Conservation (phyloP, 2,113 vertebrate species). For the Crotalus viridis region DNA sequence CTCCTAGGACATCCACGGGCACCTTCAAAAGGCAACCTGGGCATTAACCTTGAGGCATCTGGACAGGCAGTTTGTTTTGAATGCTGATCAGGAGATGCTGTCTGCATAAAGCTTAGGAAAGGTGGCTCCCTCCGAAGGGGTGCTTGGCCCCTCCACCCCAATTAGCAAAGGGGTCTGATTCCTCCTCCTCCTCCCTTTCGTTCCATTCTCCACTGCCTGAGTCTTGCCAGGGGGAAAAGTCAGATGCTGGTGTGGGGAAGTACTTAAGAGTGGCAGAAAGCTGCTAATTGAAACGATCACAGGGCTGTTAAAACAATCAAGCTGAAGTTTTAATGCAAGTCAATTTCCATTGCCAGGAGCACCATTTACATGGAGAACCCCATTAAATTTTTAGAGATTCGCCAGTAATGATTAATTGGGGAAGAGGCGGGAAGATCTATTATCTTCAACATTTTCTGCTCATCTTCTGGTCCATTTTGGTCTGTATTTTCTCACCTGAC, state of each 20-base stretch:
- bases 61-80: neutral
- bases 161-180: neutral
- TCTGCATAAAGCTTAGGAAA: neutral
- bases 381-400: neutral
- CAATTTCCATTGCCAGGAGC: slow-evolving; percentile 41
- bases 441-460: neutral
- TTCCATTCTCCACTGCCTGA: neutral
- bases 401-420: neutral
- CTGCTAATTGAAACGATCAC: slow-evolving; percentile 53
- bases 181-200: neutral
- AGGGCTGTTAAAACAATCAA: slow-evolving; percentile 43
- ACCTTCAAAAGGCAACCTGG: neutral
- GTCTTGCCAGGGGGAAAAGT: neutral
- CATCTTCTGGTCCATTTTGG: neutral
- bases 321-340: slow-evolving; percentile 27
- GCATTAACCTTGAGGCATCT: neutral
- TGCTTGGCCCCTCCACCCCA: neutral
- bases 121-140: neutral
- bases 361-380: neutral
- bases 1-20: neutral
- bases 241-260: neutral
- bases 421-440: neutral
- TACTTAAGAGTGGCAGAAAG: slow-evolving; percentile 1
- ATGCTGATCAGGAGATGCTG: neutral
- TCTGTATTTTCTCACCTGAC: neutral